Percentiles rank a stretch among this genome's conserved stretches.
phyloP scores from a whole-genome alignment of 92 coral and sea anemone genomes.

The Parazoanthus swiftii region DNA sequence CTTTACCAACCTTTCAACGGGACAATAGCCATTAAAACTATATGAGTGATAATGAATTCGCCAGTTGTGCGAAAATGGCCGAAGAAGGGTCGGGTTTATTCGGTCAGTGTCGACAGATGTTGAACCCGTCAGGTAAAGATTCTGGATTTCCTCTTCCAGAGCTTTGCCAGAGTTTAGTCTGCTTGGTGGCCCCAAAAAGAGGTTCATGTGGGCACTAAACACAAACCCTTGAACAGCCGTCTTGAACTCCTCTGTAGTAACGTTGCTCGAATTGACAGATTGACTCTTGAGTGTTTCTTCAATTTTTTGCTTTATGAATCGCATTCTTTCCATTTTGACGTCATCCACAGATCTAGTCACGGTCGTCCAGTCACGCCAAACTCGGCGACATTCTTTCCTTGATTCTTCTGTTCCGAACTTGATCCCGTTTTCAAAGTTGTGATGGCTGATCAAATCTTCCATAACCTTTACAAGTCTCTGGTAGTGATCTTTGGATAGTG shows the following conservation, averaged over 20 bases:
- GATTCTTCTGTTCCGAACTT: constrained; percentile 39
- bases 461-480: constrained; percentile 40
- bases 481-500: constrained; percentile 50
- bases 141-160: too few species aligned
- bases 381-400: constrained; percentile 42
- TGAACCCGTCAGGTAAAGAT: too few species aligned
- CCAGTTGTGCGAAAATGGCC: too few species aligned
- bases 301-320: not conserved
- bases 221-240: not conserved
- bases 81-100: too few species aligned
- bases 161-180: too few species aligned
- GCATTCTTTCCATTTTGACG: constrained; percentile 47
- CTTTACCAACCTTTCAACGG: too few species aligned
- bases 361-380: constrained; percentile 61
- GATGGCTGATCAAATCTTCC: constrained; percentile 24
- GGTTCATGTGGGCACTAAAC: not conserved
- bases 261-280: not conserved
- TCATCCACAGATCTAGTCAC: constrained; percentile 42
- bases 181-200: too few species aligned
- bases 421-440: constrained; percentile 16
- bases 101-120: too few species aligned
- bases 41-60: too few species aligned
- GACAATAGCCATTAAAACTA: too few species aligned
- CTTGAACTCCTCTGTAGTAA: not conserved
- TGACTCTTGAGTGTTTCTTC: not conserved